phyloP scores from a whole-genome alignment of 2,888 invertebrate genomes.

The Mesorhabditis sp. region DNA sequence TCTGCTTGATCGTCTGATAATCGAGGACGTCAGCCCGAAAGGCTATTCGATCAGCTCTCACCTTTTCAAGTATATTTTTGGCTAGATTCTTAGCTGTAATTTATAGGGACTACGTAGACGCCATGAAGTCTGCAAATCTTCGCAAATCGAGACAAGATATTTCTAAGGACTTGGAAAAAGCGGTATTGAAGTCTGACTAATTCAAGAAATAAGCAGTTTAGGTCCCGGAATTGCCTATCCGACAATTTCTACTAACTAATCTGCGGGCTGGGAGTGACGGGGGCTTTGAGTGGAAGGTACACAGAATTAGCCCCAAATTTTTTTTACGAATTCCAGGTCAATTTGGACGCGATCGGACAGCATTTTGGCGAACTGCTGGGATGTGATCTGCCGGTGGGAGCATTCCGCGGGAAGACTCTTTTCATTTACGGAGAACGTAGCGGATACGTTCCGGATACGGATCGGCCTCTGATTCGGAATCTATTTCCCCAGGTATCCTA shows the following conservation, averaged over 20 bases:
- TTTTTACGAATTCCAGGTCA: constrained; percentile 75
- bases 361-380: constrained; percentile 66
- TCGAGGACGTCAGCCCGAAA: constrained; percentile 48
- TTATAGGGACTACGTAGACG: constrained; percentile 38
- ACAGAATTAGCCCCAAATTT: constrained; percentile 4
- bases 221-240: constrained; percentile 68
- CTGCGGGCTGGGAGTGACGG: constrained; percentile 63
- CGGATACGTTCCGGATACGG: constrained; percentile 68
- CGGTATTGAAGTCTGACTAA: background rate
- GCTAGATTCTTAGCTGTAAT: constrained; percentile 9
- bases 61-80: constrained; percentile 6
- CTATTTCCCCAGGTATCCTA: constrained; percentile 29
- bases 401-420: constrained; percentile 72
- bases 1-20: constrained; percentile 29
- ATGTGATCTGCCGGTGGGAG: constrained; percentile 13
- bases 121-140: constrained; percentile 39
- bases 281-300: constrained; percentile 57
- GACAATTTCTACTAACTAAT: constrained; percentile 80
- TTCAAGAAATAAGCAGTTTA: background rate
- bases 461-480: constrained; percentile 47
- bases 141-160: constrained; percentile 32
- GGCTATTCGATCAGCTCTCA: constrained; percentile 26
- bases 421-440: constrained; percentile 83
- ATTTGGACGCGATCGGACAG: constrained; percentile 71
- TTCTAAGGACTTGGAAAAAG: constrained; percentile 23